A percentile compares a stretch with the other conserved stretches of the same genome.
phyloP scores from a whole-genome alignment of 2,113 vertebrate genomes.

The Reinhardtius hippoglossoides region DNA sequence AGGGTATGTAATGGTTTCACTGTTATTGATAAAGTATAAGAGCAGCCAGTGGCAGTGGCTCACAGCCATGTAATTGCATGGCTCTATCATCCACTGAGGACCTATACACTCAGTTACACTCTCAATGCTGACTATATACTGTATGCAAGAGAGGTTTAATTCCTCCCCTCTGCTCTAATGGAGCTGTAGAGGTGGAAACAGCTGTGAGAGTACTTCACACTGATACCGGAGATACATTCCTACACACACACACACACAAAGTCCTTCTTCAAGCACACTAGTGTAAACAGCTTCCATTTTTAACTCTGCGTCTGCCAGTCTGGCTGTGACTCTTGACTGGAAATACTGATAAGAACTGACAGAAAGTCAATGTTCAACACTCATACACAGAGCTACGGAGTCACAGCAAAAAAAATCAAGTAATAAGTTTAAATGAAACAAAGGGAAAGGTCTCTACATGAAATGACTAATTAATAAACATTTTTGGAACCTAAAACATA shows the following conservation, averaged over 20 bases:
- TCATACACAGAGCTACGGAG: not conserved
- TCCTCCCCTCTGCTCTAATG: constrained; percentile 57
- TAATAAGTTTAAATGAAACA: not conserved
- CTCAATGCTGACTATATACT: not conserved
- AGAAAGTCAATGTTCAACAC: not conserved
- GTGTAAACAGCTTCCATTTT: constrained; percentile 53
- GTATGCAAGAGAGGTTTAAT: constrained; percentile 36
- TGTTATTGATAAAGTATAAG: not conserved
- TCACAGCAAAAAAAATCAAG: not conserved
- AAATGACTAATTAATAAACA: not conserved
- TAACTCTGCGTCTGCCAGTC: constrained; percentile 42
- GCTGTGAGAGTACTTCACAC: constrained; percentile 48
- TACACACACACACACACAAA: not conserved
- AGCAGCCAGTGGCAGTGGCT: not conserved
- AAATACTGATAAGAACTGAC: constrained; percentile 29
- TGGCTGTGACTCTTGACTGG: constrained; percentile 9
- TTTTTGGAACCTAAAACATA: not conserved
- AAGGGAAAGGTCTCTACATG: not conserved
- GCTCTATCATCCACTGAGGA: not conserved
- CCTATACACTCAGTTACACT: constrained; percentile 12
- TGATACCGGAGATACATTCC: constrained; percentile 31
- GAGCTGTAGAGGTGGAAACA: constrained; percentile 49
- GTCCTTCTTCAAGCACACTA: not conserved
- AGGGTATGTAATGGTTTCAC: not conserved
- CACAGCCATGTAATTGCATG: not conserved